Percentiles rank a stretch among this genome's conserved stretches.
These are phyloP conservation scores for Mesorhabditis spiculigera DNA, from an alignment of 2,888 invertebrate species.

Conservation along the genomic window DNA sequence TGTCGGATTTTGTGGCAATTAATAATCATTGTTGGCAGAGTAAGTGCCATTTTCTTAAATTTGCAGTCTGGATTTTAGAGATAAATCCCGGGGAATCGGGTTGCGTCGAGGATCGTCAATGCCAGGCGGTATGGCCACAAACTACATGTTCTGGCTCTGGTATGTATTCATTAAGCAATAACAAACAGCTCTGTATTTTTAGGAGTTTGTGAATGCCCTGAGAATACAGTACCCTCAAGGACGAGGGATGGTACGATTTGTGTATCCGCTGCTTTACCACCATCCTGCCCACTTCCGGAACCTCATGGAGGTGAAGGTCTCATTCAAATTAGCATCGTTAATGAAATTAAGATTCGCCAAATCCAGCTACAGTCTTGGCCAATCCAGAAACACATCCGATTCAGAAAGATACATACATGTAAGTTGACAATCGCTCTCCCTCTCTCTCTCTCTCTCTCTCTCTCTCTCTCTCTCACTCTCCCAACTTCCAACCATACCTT, in stretches of 20 bases:
- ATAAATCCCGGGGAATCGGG: slow-evolving; percentile 54
- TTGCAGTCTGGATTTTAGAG: slow-evolving; percentile 30
- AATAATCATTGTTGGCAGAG: slow-evolving; percentile 54
- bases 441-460: too few species aligned
- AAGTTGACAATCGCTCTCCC: slow-evolving; percentile 3
- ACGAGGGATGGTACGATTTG: slow-evolving; percentile 49
- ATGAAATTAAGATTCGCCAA: slow-evolving; percentile 22
- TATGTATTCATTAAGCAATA: neutral
- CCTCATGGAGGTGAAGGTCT: slow-evolving; percentile 31
- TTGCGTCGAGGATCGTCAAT: slow-evolving; percentile 51
- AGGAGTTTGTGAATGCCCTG: slow-evolving; percentile 51
- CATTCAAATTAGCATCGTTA: neutral
- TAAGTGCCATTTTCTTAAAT: slow-evolving; percentile 13
- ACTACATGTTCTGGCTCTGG: slow-evolving; percentile 39
- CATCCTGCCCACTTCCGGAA: slow-evolving; percentile 51
- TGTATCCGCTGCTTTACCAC: slow-evolving; percentile 43
- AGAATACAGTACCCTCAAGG: slow-evolving; percentile 38
- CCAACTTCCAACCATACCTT: neutral
- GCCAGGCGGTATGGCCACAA: slow-evolving; percentile 55
- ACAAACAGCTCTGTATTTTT: neutral
- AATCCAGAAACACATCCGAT: slow-evolving; percentile 50
- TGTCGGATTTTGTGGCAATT: slow-evolving; percentile 51
- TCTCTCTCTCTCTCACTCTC: too few species aligned
- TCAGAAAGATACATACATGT: slow-evolving; percentile 48
- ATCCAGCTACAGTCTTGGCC: slow-evolving; percentile 51